A percentile compares a stretch with the other conserved stretches of the same genome.
Evolutionary conservation across 1,140 invertebrate species (phyloP).

Genomic region (Pseudachorutes palmiensis): DNA sequence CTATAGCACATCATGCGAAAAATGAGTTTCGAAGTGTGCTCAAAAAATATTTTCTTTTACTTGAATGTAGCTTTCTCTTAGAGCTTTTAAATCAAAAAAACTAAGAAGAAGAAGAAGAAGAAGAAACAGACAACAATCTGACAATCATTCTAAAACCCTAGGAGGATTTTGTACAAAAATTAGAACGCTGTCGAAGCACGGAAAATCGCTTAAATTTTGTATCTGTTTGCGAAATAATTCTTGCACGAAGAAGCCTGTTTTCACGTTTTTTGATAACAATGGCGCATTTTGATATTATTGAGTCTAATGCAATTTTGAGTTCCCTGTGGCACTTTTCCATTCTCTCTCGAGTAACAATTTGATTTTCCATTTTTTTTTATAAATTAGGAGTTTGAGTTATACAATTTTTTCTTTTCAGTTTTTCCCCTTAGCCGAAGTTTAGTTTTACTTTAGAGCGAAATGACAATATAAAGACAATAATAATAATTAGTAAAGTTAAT

Average conservation of each 20-base stretch:
- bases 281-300: slow-evolving; percentile 13
- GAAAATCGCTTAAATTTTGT: no score
- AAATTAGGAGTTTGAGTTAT: background rate
- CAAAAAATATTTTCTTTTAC: no score
- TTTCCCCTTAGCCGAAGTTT: slow-evolving; percentile 1
- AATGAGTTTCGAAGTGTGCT: no score
- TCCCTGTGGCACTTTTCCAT: background rate
- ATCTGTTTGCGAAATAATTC: no score
- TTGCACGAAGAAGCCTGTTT: background rate
- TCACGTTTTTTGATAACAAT: background rate
- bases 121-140: no score
- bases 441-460: background rate
- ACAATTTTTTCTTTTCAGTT: slow-evolving; percentile 5
- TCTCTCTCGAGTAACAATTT: background rate
- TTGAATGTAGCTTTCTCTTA: no score
- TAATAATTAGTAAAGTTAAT: no score
- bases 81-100: background rate
- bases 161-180: no score
- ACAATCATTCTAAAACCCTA: no score
- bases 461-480: slow-evolving; percentile 9
- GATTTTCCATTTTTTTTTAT: background rate
- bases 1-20: no score
- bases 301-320: slow-evolving; percentile 6
- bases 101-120: background rate
- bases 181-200: no score